Evolutionary conservation across 2,888 invertebrate species (phyloP), one percentile per base, ranked within the genome.

Genomic region (Maniola hyperantus): DNA sequence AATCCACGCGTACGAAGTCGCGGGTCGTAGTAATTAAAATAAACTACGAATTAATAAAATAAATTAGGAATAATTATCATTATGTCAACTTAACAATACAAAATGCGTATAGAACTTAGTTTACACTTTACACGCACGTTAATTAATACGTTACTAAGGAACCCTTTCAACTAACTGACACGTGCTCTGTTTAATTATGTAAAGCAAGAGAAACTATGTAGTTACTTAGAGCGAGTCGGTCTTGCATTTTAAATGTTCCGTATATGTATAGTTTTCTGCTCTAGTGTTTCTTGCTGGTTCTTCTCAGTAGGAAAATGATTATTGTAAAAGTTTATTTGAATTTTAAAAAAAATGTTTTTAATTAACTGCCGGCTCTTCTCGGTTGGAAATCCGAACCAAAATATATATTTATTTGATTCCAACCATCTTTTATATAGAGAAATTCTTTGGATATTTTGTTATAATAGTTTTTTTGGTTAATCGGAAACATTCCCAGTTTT

Each of bases 151-250:
- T 51, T 18, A 39, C 51, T 26, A 39, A 53, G 53, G 54, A 65
- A 59, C 39, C 65, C 65, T 60, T 65, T 60, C 26, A 63, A 65
- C 58, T 68, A 54, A 59, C 50, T 46, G 44, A 46, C 61, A 70
- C 68, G 70, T 48, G 68, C 36, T 18, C 70, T 20, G 44, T 61
- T 60, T 67, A 64, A 68, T 68, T 68, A 68, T 66, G 66, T 61
- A 68, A 61, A 63, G 50, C 57, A 55, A 61, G 64, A 64, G 64
- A 59, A 50, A 64, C 33, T 36, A 33, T 39, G 10, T 39, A n/a
- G n/a, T n/a, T n/a, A 6, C 15, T 8, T 15, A 58, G 42, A 10
- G 18, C 65, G 69, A 62, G 57, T 5, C 39, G 20, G 2, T 6
- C 10, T 48, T 15, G 26, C 18, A 44, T 15, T 48, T 0, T n/a